Base-by-base conservation (phyloP, 1,140 invertebrate species). In the Pogonomyrmex californicus region DNA sequence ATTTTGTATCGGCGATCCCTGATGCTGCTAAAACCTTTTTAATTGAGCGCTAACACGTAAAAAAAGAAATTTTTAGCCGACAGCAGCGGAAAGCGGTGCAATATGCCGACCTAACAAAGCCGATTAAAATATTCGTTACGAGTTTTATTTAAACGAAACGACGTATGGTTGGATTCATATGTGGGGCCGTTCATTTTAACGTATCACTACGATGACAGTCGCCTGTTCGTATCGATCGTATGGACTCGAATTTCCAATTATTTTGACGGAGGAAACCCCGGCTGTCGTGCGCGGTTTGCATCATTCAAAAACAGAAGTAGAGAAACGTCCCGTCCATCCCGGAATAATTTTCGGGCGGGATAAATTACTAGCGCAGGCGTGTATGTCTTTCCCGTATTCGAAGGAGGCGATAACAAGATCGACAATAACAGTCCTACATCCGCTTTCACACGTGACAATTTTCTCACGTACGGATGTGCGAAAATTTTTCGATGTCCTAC, bases 231-330 rank as follows among this genome's bases (percentile, higher is more conserved):
- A 62, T 73, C 70, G 54, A 85, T 51, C 56, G 68, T 9, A 23
- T 58, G 62, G 60, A 9, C 23, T 77, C 58, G 82, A 60, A 65
- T 85, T 77, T 85, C 75, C 82, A 85, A 85, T 78, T 85, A 85
- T 85, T 85, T 85, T 66, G 73, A 65, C 62, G 60, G 60, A 65
- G 75, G 73, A 85, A 54, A 38, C 58, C 58, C 30, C 17, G 44
- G 14, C 47, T 65, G 73, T 85, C 82, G 73, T 12, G 5, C 38
- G 47, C 82, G 58, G 36, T 85, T 65, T 51, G 49, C 14, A 85
- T 85, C 82, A 62, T 41, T 65, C 60, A 41, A 44, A 41, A 65
- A 51, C 58, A 65, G 58, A 63, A 77, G 73, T 41, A 17, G 38
- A 63, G 73, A 85, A 10, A 75, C 0, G n/a, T n/a, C n/a, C 23